Evolutionary conservation across 2,888 invertebrate genomes (phyloP).

Genomic region (Agrilus biguttatus): DNA sequence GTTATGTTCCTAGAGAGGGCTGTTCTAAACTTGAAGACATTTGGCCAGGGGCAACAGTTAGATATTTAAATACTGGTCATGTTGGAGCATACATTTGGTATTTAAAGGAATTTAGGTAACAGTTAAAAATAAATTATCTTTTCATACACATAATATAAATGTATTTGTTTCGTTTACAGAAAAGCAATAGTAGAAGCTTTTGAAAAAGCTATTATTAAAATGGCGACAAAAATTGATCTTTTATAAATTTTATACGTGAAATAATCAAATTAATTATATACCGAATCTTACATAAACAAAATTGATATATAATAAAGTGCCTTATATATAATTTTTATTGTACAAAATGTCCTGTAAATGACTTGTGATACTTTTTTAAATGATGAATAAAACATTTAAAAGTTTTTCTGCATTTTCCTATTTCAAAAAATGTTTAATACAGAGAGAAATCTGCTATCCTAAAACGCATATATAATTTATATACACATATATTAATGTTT

Average conservation of each 20-base stretch:
- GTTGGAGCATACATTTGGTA: constrained; percentile 79
- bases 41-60: constrained; percentile 86
- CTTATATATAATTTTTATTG: neutral
- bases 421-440: no score
- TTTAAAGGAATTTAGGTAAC: constrained; percentile 74
- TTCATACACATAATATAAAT: constrained; percentile 31
- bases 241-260: no score
- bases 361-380: neutral
- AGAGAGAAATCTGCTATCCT: no score
- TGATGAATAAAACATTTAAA: neutral
- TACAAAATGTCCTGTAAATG: constrained; percentile 1
- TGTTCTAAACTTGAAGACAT: constrained; percentile 70
- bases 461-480: no score
- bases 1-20: constrained; percentile 78
- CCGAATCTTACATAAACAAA: no score
- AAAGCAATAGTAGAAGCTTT: constrained; percentile 5
- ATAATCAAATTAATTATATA: no score
- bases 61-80: constrained; percentile 80
- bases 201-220: constrained; percentile 1
- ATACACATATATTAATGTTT: no score
- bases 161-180: neutral
- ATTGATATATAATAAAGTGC: no score
- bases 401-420: neutral
- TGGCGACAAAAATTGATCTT: no score
- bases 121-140: neutral